Evolutionary conservation across 2,888 invertebrate species (phyloP), one percentile per base, ranked within the genome.

Genomic region (Cheilosia vernalis): DNA sequence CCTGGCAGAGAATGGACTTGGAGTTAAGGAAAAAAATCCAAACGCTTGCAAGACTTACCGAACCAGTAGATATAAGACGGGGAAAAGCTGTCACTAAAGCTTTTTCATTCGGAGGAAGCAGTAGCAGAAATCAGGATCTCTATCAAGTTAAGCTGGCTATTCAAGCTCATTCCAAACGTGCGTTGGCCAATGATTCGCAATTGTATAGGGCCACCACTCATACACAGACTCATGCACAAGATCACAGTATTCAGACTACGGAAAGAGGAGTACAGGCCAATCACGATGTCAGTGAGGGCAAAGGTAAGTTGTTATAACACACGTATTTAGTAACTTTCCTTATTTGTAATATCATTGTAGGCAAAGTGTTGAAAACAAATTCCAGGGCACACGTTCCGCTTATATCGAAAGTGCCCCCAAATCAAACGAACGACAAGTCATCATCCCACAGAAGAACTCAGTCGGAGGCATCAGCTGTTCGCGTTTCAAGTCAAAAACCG

Each of bases 1-100:
- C 94, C 0, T 95, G 95, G 95, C 91, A 94, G 49, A 93, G 94
- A 88, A 93, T 95, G 93, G 95, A 95, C 79, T 90, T 93, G 72
- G 93, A 93, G 64, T 90, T 95, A 63, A 93, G 95, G 77, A 93
- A 94, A 83, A 94, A 94, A 88, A 94, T 95, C 69, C 95, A 95
- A 89, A 94, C 95, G 67, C 90, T 94, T 47, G 94, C 95, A 2
- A 93, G 94, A 40, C 92, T 94, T 1, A 92, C 92, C 1, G 89
- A 92, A 80, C 89, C 91, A 56, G 64, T 93, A 87, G 91, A 92
- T 89, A 69, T 91, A 61, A 89, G 91, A 67, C 89, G 92, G 17
- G 88, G 90, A 78, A 92, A 91, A 66, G 87, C 90, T 3, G 90
- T 91, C 4, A 88, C 89, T 40, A 91, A 91, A 81, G 91, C 91